phyloP scores from a whole-genome alignment of 2,888 invertebrate genomes.

The Trachelus stipa region DNA sequence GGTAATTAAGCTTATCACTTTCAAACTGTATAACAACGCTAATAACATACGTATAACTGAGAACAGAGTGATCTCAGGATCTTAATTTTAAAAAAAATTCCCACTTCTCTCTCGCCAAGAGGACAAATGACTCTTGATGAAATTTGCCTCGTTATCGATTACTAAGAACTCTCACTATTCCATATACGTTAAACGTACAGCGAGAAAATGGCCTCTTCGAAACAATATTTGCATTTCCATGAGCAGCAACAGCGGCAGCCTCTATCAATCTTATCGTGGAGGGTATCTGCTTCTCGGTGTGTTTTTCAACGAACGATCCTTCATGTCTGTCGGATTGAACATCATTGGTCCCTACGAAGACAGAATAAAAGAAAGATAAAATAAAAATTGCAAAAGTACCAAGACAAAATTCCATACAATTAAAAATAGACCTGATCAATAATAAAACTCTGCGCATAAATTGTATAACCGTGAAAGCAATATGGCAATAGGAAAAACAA shows the following conservation, averaged over 20 bases:
- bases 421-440: slow-evolving; percentile 13
- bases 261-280: slow-evolving; percentile 50
- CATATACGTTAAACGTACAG: neutral
- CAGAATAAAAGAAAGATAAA: neutral
- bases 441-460: slow-evolving; percentile 8
- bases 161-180: neutral
- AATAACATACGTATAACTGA: neutral
- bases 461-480: neutral
- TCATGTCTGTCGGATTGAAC: slow-evolving; percentile 57
- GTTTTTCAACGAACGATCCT: slow-evolving; percentile 52
- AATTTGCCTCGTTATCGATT: neutral
- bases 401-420: slow-evolving; percentile 1
- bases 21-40: neutral
- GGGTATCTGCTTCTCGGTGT: slow-evolving; percentile 52
- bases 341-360: slow-evolving; percentile 59
- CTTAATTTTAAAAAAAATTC: neutral
- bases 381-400: slow-evolving; percentile 2
- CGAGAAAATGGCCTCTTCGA: neutral
- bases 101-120: neutral
- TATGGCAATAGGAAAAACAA: neutral
- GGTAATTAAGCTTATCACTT: neutral
- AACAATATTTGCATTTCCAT: neutral
- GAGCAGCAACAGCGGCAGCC: neutral
- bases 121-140: neutral
- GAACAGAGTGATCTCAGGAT: neutral